These are phyloP conservation scores for Charadrius vociferus DNA, from an alignment of 2,113 vertebrate genomes.

Conservation along the genomic window DNA sequence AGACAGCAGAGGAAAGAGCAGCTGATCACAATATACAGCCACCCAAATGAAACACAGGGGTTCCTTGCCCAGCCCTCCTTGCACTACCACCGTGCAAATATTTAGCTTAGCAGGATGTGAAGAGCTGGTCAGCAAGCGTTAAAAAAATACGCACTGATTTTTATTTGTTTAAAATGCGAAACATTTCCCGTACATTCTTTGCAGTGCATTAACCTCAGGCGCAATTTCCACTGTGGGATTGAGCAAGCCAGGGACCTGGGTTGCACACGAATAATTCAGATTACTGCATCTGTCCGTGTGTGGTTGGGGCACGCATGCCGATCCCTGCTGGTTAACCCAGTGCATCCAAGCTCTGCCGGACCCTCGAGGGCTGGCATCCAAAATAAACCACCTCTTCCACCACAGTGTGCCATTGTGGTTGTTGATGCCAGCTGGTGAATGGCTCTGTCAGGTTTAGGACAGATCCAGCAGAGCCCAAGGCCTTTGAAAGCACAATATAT, in stretches of 20 bases:
- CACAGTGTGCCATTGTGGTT: not conserved
- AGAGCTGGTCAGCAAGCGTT: slow-evolving; percentile 67
- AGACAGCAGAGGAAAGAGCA: slow-evolving; percentile 68
- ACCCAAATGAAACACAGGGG: slow-evolving; percentile 61
- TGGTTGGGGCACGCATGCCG: not conserved
- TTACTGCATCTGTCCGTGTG: slow-evolving; percentile 13
- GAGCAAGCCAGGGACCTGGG: slow-evolving; percentile 38
- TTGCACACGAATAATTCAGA: slow-evolving; percentile 16
- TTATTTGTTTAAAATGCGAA: slow-evolving; percentile 69
- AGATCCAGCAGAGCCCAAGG: not conserved
- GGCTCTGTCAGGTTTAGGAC: not conserved
- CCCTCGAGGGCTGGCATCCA: not conserved
- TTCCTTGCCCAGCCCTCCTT: slow-evolving; percentile 44
- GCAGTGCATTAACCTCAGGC: slow-evolving; percentile 62
- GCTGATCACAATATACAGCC: slow-evolving; percentile 64
- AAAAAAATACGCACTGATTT: slow-evolving; percentile 61
- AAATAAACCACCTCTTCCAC: not conserved
- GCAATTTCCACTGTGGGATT: slow-evolving; percentile 26
- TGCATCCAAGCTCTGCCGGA: not conserved
- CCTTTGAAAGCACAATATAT: not conserved
- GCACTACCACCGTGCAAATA: slow-evolving; percentile 67
- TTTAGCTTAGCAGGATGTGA: slow-evolving; percentile 73
- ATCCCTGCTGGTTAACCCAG: not conserved
- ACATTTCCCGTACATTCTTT: slow-evolving; percentile 69
- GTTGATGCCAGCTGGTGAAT: not conserved